Evolutionary conservation across 2,797 vertebrate species (phyloP).

Genomic region (Cephalopachus bancanus): DNA sequence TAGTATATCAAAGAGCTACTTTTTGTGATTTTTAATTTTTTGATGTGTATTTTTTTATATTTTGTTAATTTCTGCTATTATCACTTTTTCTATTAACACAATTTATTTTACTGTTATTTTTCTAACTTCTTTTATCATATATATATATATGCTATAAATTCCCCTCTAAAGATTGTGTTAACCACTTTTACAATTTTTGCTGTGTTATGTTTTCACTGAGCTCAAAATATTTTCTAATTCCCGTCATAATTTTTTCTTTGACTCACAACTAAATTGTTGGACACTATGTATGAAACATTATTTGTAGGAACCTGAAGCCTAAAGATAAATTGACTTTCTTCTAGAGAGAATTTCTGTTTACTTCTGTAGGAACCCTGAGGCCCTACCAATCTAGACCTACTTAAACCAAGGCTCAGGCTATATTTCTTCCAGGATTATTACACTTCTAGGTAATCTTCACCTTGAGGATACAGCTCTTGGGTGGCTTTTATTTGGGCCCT

Average conservation of each 20-base stretch:
- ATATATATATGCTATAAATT: neutral
- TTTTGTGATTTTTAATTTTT: neutral
- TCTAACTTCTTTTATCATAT: neutral
- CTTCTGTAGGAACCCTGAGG: neutral
- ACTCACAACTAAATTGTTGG: neutral
- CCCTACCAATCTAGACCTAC: neutral
- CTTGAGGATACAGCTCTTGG: neutral
- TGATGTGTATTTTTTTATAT: neutral
- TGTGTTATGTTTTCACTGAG: neutral
- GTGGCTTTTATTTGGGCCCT: neutral
- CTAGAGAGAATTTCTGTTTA: neutral
- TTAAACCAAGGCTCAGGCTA: neutral
- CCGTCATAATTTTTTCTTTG: constrained; percentile 21
- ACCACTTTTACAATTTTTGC: neutral
- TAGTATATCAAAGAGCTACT: neutral
- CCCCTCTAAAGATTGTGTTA: neutral
- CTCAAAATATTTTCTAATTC: constrained; percentile 45
- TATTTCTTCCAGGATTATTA: neutral
- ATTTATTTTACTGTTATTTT: neutral
- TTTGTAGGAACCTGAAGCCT: neutral
- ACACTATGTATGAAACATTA: neutral
- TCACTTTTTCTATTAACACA: neutral
- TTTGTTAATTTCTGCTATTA: neutral
- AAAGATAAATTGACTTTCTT: neutral
- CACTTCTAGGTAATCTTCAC: neutral